Base-by-base conservation (phyloP, 2,797 vertebrate species). In the Austrolebias charrua region DNA sequence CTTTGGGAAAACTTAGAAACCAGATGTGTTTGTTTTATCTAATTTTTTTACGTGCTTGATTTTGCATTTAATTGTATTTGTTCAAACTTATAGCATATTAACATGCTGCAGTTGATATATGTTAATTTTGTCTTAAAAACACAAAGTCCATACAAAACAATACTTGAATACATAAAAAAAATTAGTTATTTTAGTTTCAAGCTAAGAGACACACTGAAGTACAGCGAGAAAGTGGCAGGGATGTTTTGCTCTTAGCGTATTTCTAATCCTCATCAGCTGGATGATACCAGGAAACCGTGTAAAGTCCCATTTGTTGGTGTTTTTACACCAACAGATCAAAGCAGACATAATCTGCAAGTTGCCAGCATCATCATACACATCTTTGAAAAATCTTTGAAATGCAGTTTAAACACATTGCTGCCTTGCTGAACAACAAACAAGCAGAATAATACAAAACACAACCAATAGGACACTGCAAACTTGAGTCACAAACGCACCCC, bases 351-450 rank as follows among this genome's bases (percentile, higher is more conserved):
- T 9, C 48, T 24, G 16, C 20, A 50, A 47, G 19, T 55, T 61
- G 18, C 47, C n/a, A 48, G 14, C 47, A 75, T 66, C 71, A 60
- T 31, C 62, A 70, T 66, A 45, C 20, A 60, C 11, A 60, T 63
- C n/a, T 53, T 8, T 59, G 1, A 55, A 60, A 54, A 42, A 47
- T 50, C 16, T 66, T 52, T 55, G 44, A 79, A 73, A 56, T 50
- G 24, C 12, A 54, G 29, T 58, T 67, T 64, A 72, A 53, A 64
- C 48, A 53, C 44, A 35, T 59, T 24, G 65, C 38, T 65, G 57
- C 56, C 45, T 50, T 28, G 58, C n/a, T 71, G 55, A 66, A 54
- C 42, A 57, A 48, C 35, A 72, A 65, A 63, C 49, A 66, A 53
- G 42, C 15, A 55, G 49, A 71, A 52, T 53, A 42, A 71, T 46